These are phyloP conservation scores for Teleogryllus occipitalis DNA, from an alignment of 1,140 invertebrate genomes.

Conservation along the genomic window DNA sequence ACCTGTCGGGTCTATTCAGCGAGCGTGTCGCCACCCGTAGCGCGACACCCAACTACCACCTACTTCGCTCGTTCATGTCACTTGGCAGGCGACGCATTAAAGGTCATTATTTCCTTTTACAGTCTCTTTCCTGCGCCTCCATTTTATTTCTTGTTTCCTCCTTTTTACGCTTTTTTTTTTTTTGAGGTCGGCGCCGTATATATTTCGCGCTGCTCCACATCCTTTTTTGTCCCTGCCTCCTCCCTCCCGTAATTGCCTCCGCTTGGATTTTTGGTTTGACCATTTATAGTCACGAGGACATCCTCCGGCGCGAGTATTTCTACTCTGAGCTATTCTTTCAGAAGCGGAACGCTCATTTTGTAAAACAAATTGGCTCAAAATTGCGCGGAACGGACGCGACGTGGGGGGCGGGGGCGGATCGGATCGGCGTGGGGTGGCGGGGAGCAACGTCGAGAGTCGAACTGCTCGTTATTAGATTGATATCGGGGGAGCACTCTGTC, in stretches of 20 bases:
- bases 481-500: background rate
- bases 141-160: background rate
- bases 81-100: background rate
- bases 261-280: background rate
- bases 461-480: background rate
- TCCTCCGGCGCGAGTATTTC: background rate
- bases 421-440: too few species aligned
- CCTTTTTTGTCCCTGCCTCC: background rate
- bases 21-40: background rate
- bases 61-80: background rate
- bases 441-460: background rate
- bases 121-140: background rate
- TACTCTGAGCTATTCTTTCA: background rate
- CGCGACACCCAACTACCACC: background rate
- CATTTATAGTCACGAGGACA: background rate
- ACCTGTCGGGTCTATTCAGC: background rate
- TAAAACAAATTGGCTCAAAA: background rate
- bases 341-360: background rate
- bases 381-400: too few species aligned
- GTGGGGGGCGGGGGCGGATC: too few species aligned
- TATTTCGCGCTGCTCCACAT: background rate
- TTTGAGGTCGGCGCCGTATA: background rate
- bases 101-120: background rate
- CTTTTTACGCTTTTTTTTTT: background rate
- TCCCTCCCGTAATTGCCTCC: background rate